Conservation (phyloP, 2,797 vertebrate species). For the Galagoides demidoff region DNA sequence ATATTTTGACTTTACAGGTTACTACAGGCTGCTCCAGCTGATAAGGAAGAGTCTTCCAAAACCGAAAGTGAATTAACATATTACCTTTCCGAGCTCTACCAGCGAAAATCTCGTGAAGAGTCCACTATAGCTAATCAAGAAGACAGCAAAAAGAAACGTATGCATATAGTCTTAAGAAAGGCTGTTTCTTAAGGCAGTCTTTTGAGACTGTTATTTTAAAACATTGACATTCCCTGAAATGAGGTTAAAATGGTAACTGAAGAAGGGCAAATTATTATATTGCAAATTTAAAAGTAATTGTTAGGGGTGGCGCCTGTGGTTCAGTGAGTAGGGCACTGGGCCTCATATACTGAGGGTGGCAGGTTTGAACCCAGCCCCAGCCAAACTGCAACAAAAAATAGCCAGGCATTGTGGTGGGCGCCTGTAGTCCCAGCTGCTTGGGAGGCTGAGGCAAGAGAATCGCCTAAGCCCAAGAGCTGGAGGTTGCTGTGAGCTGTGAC, state of each 20-base stretch:
- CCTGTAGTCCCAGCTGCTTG: no score
- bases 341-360: no score
- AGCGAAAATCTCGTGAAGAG: conserved; percentile 86
- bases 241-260: conserved; percentile 20
- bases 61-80: conserved; percentile 89
- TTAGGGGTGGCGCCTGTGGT: no score
- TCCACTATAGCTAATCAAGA: conserved; percentile 70
- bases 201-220: conserved; percentile 7
- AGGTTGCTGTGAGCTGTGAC: no score
- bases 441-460: no score
- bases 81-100: conserved; percentile 92
- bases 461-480: no score
- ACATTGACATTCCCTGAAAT: neutral
- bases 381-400: no score
- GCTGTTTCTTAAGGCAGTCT: neutral
- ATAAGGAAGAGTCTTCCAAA: conserved; percentile 83
- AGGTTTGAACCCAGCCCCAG: no score
- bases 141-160: conserved; percentile 90
- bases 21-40: conserved; percentile 88
- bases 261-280: neutral
- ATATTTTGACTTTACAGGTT: conserved; percentile 86
- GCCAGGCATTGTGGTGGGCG: no score
- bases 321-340: no score
- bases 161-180: conserved; percentile 43
- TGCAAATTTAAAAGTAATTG: conserved; percentile 49